These are phyloP conservation scores for Biston stratarius DNA, from an alignment of 2,888 invertebrate species.

Conservation along the genomic window DNA sequence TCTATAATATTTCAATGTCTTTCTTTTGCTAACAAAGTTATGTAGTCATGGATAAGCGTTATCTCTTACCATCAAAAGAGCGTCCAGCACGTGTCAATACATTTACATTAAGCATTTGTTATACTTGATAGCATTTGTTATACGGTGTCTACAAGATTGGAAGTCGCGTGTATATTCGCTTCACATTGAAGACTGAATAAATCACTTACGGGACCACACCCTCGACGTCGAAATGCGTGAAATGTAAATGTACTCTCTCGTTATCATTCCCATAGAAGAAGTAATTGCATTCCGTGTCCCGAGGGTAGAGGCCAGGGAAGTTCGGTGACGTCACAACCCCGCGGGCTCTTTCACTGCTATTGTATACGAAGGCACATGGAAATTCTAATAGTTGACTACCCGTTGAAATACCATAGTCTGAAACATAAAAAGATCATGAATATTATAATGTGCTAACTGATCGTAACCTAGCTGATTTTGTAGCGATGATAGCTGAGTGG, in stretches of 20 bases:
- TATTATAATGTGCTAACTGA: no score
- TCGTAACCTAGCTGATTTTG: no score
- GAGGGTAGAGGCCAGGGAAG: conserved; percentile 95
- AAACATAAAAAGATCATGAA: conserved; percentile 47
- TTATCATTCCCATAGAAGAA: conserved; percentile 93
- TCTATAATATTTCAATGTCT: no score
- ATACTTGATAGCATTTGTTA: background rate
- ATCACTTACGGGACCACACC: conserved; percentile 95
- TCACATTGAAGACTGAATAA: conserved; percentile 36
- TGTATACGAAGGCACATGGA: conserved; percentile 96
- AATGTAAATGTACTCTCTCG: conserved; percentile 93
- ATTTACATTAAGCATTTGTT: background rate
- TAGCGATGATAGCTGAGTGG: no score
- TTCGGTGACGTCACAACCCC: conserved; percentile 96
- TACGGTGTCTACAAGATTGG: background rate
- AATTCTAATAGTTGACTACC: conserved; percentile 91
- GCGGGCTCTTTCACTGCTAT: conserved; percentile 91
- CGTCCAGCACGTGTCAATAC: no score
- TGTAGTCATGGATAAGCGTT: no score
- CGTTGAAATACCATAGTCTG: conserved; percentile 95
- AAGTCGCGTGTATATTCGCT: background rate
- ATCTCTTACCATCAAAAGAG: no score
- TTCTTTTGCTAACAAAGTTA: no score
- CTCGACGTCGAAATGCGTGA: conserved; percentile 97
- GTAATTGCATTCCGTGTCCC: conserved; percentile 96